phyloP scores from a whole-genome alignment of 1,140 invertebrate genomes.

The Drosophila burlai region DNA sequence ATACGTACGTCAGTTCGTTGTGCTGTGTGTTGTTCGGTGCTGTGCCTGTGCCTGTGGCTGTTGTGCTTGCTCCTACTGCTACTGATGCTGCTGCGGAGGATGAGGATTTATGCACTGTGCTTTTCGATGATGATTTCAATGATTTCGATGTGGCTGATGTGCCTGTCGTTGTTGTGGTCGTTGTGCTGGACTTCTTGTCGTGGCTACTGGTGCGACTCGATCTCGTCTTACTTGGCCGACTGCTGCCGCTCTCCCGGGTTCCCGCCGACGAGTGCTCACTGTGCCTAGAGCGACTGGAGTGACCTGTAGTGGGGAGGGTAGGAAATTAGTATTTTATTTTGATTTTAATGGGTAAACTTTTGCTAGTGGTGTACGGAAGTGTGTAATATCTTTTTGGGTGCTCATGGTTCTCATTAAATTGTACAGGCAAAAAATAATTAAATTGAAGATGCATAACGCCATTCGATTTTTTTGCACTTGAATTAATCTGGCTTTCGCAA shows the following conservation, averaged over 20 bases:
- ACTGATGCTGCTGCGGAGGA: conserved; percentile 34
- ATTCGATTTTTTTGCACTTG: not conserved
- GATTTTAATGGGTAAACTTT: not conserved
- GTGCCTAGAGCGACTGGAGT: conserved; percentile 82
- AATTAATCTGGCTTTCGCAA: not conserved
- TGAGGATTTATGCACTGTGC: conserved; percentile 53
- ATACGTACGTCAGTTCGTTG: conserved; percentile 84
- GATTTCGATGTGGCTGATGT: conserved; percentile 37
- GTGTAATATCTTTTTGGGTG: not conserved
- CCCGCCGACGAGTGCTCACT: conserved; percentile 56
- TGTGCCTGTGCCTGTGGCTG: conserved; percentile 6
- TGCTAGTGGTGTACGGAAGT: conserved; percentile 16
- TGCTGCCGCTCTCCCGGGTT: conserved; percentile 47
- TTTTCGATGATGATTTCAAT: conserved; percentile 58
- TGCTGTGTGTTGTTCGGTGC: conserved; percentile 55
- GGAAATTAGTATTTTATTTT: conserved; percentile 3
- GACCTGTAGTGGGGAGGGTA: conserved; percentile 50
- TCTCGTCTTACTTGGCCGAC: conserved; percentile 60
- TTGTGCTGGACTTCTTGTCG: conserved; percentile 66
- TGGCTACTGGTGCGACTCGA: conserved; percentile 56
- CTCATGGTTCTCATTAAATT: not conserved
- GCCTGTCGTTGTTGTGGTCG: conserved; percentile 37
- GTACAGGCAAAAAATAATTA: too few species aligned
- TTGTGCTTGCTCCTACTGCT: conserved; percentile 32
- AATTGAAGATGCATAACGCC: not conserved